Evolutionary conservation across 2,113 vertebrate species (phyloP), one percentile per base, ranked within the genome.

Genomic region (Sisor rabdophorus): DNA sequence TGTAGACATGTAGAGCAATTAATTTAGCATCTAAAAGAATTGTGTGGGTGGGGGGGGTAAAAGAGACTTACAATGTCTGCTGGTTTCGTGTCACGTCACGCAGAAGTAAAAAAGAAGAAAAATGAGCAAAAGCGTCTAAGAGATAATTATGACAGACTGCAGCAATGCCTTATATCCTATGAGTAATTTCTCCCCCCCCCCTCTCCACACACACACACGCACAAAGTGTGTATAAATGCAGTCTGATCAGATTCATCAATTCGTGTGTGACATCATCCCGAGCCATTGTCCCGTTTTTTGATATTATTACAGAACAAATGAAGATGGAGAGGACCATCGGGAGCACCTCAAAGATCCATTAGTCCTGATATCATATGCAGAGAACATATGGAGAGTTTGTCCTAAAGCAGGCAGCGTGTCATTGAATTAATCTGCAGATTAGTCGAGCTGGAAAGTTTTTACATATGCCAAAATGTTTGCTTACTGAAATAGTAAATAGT

Each of bases 141-240:
- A 77, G 40, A 77, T 69, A 69, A 74, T 81, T 73, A 77, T 61
- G 55, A 73, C 16, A 11, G 70, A 60, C 12, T 68, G 28, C 71
- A 73, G 26, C 67, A 73, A 11, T 50, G 36, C 36, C 52, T 76
- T 30, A 53, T 60, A 47, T 30, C 60, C 55, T 50, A 67, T 73
- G 47, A 60, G 40, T 60, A 30, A 76, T 68, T 40, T 76, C 53
- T 13, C 59, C 28, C 30, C 68, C 50, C 65, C 13, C n/a, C n/a
- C n/a, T n/a, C n/a, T n/a, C n/a, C 7, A 32, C 52, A 36, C 52
- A 56, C 69, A 55, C 69, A 55, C 61, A 40, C 36, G 4, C 60
- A 47, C 17, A 19, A 7, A n/a, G n/a, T 59, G 58, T 59, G 56
- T 26, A n/a, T 59, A 73, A 47, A 48, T 3, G 19, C 9, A n/a